phyloP scores from a whole-genome alignment of 2,113 vertebrate genomes.

The Dicerorhinus sumatrensis region DNA sequence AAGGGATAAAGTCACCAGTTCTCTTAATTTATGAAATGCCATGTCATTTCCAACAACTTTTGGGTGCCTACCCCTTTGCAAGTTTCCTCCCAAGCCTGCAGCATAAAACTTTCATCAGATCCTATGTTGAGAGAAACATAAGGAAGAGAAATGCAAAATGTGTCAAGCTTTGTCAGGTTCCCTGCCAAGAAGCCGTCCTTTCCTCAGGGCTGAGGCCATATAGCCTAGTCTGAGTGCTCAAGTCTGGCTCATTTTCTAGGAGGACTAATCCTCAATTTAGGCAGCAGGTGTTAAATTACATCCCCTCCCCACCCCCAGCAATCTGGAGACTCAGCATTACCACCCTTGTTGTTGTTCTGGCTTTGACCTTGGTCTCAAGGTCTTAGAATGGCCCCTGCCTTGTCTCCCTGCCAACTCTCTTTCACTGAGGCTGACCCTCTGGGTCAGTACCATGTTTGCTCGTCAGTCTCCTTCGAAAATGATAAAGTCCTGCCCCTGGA shows the following conservation, averaged over 20 bases:
- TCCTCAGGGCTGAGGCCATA: neutral
- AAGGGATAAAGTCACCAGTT: neutral
- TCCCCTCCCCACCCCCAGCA: neutral
- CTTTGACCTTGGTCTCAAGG: neutral
- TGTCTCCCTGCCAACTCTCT: neutral
- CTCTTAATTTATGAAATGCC: neutral
- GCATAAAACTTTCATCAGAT: neutral
- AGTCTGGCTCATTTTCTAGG: neutral
- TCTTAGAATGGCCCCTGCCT: neutral
- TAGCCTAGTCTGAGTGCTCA: neutral
- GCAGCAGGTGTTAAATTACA: neutral
- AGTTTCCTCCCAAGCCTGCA: neutral
- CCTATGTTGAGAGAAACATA: neutral
- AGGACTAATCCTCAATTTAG: neutral
- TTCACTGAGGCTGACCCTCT: neutral
- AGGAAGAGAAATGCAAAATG: neutral
- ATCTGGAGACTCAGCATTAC: neutral
- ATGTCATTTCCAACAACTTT: neutral
- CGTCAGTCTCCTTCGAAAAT: neutral
- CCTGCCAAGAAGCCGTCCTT: neutral
- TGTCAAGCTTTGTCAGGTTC: constrained; percentile 47
- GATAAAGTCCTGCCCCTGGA: neutral
- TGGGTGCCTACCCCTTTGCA: neutral
- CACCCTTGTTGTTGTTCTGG: neutral
- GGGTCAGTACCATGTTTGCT: neutral